phyloP scores from a whole-genome alignment of 2,797 vertebrate genomes.

The Sandelia bainsii region DNA sequence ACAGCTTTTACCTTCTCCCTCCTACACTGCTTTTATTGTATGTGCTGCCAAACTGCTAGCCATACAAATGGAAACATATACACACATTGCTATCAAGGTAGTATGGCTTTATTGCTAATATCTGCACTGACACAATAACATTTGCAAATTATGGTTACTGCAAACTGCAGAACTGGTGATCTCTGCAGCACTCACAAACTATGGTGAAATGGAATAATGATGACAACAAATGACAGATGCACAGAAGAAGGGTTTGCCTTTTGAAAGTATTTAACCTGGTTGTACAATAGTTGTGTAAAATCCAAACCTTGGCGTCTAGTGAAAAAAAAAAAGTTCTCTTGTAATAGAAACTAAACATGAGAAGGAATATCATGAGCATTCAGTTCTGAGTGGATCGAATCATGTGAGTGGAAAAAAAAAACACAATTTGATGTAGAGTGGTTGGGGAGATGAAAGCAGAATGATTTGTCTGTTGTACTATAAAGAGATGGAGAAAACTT shows the following conservation, averaged over 20 bases:
- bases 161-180: too few species aligned
- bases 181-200: too few species aligned
- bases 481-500: constrained; percentile 9
- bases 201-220: too few species aligned
- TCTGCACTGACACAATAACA: too few species aligned
- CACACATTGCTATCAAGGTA: too few species aligned
- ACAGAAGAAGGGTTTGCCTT: too few species aligned
- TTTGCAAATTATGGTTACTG: too few species aligned
- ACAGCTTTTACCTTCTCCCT: not conserved
- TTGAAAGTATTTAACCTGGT: not conserved
- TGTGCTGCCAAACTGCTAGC: not conserved
- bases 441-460: constrained; percentile 1
- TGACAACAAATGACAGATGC: too few species aligned
- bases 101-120: too few species aligned
- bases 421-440: constrained; percentile 9
- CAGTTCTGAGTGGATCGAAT: not conserved
- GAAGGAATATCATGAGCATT: not conserved
- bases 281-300: not conserved
- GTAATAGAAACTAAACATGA: not conserved
- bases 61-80: not conserved
- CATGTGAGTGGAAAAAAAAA: not conserved
- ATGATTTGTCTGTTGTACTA: constrained; percentile 4
- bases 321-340: not conserved
- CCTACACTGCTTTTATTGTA: not conserved
- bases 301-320: not conserved